Percentiles rank a stretch among this genome's conserved stretches.
Conservation (phyloP, 2,888 invertebrate genomes). For the Pyralis farinalis region DNA sequence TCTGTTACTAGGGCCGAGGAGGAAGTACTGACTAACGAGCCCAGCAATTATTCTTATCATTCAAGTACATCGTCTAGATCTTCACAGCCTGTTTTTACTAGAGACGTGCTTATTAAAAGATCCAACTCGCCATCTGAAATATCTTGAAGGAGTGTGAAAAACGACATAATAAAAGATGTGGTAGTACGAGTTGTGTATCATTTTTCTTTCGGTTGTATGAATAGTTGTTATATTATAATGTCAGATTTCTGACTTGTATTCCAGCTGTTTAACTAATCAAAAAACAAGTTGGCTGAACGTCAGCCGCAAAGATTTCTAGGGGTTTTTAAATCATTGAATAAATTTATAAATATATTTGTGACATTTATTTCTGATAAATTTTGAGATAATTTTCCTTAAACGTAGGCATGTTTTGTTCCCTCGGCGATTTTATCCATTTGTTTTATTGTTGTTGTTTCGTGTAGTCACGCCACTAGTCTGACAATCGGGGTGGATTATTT, state of each 20-base stretch:
- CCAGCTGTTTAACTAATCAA: no score
- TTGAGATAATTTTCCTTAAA: no score
- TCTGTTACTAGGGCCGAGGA: constrained; percentile 27
- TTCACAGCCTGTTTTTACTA: neutral
- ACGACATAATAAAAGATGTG: no score
- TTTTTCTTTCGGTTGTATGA: no score
- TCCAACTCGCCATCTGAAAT: neutral
- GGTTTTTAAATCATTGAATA: no score
- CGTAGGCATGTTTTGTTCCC: constrained; percentile 4
- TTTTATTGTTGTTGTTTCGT: constrained; percentile 13
- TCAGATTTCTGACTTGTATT: no score
- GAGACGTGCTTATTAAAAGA: neutral
- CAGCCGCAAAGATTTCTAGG: no score
- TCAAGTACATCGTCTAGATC: neutral
- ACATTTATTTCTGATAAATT: no score
- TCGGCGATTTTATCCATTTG: constrained; percentile 15
- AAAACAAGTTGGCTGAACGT: no score
- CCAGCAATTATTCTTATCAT: neutral
- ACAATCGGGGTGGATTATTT: constrained; percentile 7
- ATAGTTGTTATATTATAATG: no score
- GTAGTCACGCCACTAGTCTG: constrained; percentile 2
- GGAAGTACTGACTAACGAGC: constrained; percentile 19
- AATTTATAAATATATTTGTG: no score
- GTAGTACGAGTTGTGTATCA: no score
- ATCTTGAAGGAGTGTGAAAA: neutral